Base-by-base conservation (phyloP, 2,113 vertebrate genomes). In the Euleptes europaea region DNA sequence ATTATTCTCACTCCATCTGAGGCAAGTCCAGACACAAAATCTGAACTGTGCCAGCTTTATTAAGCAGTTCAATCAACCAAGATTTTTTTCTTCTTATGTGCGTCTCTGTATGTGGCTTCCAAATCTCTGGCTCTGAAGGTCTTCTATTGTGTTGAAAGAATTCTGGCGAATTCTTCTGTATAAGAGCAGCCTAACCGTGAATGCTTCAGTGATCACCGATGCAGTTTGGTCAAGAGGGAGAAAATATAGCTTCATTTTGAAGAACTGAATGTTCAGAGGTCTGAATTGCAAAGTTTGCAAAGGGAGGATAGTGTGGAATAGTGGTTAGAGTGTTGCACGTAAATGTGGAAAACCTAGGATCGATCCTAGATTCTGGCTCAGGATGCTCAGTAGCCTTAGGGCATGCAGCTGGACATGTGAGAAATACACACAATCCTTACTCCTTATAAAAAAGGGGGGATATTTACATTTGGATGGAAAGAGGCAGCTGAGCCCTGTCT, bases 1-100 rank as follows among this genome's bases (percentile, higher is more conserved):
- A 90, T 93, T 90, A 86, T 87, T 93, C 80, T 80, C 90, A 79
- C 65, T 87, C 73, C 21, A 60, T 57, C 84, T 82, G 88, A 93
- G 71, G 60, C 89, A 90, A 86, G 84, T 86, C 88, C 90, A 94
- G 89, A 80, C 89, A 86, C 90, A 88, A 85, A 93, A 84, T 81
- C 86, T 79, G 83, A 35, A 86, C 76, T 88, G 33, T 91, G 90
- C 78, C 92, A 94, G 81, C 89, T 88, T 90, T 90, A 75, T 88
- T 85, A 88, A 94, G 91, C 19, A 86, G 28, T 63, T 92, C 4
- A 6, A 6, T 84, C 65, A 40, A 86, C 77, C 84, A 88, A 83
- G 69, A 49, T 84, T 65, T 92, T 78, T n/a, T 78, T n/a, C 4
- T 76, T 84, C 83, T 26, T 91, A 38, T 82, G 88, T 3, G 63